phyloP scores from a whole-genome alignment of 2,888 invertebrate genomes.

The Entomobrya proxima region DNA sequence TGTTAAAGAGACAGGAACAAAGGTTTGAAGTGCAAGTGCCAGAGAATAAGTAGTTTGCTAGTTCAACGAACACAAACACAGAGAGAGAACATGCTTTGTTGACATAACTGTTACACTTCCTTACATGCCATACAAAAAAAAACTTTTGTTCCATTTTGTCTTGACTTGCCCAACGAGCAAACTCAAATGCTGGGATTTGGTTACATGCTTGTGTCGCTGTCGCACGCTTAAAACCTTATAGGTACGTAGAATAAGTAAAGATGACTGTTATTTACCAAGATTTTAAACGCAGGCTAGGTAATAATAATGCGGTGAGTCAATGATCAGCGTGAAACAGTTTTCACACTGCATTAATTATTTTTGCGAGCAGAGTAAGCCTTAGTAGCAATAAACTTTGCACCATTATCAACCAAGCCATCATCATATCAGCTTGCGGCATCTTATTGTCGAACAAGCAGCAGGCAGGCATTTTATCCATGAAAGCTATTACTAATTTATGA shows the following conservation, averaged over 20 bases:
- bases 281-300: too few species aligned
- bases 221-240: too few species aligned
- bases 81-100: constrained; percentile 53
- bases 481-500: not conserved
- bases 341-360: not conserved
- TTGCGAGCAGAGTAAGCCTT: not conserved
- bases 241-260: too few species aligned
- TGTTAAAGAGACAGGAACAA: not conserved
- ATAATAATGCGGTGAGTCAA: not conserved
- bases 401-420: not conserved
- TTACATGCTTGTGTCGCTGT: not conserved
- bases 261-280: too few species aligned
- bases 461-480: not conserved
- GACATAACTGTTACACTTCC: constrained; percentile 68
- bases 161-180: not conserved
- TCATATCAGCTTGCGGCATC: too few species aligned
- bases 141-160: not conserved
- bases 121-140: constrained; percentile 17
- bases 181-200: not conserved
- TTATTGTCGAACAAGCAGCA: not conserved
- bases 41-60: not conserved
- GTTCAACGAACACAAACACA: constrained; percentile 24
- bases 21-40: not conserved
- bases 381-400: not conserved
- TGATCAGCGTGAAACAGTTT: not conserved